Base-by-base conservation (phyloP, 2,888 invertebrate species). In the Chesias legatella region DNA sequence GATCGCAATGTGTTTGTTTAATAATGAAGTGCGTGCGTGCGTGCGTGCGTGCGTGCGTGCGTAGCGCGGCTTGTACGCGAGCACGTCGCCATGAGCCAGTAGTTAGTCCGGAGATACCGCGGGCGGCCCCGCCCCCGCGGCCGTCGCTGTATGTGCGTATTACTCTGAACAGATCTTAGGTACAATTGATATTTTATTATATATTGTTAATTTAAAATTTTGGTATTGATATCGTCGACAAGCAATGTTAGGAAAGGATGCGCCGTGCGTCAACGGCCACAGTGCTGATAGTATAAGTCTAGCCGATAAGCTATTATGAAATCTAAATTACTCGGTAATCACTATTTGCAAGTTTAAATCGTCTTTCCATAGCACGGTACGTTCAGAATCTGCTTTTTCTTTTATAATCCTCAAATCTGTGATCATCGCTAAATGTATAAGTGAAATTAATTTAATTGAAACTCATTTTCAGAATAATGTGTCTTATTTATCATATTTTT, bases 131-230 rank as follows among this genome's bases (percentile, higher is more conserved):
- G 63, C 59, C 58, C 60, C 10, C 50, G 44, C 63, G 66, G 65
- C 58, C 59, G 29, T 61, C 71, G 71, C 66, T 82, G 76, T 83
- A 79, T 77, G 79, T 80, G 78, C 80, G 77, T 82, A 78, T 80
- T 73, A 78, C 77, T 66, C 78, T 79, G 81, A 82, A 84, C 80
- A 83, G 83, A 86, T 86, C 86, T 86, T 85, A 86, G 86, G 83
- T 85, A 85, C 84, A 86, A 88, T 85, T 85, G 84, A 85, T 85
- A 85, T 85, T 85, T 85, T 85, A 86, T 84, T 82, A 82, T 82
- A 82, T 84, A 81, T 79, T 85, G 84, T 86, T 86, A 82, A 85
- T 84, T 85, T 83, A 85, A 84, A 17, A 81, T 77, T 49, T 80
- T 79, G 79, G 83, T 84, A 83, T 77, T 79, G 83, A 85, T 85